These are phyloP conservation scores for Tursiops truncatus DNA, from an alignment of 2,113 vertebrate species.

Conservation along the genomic window DNA sequence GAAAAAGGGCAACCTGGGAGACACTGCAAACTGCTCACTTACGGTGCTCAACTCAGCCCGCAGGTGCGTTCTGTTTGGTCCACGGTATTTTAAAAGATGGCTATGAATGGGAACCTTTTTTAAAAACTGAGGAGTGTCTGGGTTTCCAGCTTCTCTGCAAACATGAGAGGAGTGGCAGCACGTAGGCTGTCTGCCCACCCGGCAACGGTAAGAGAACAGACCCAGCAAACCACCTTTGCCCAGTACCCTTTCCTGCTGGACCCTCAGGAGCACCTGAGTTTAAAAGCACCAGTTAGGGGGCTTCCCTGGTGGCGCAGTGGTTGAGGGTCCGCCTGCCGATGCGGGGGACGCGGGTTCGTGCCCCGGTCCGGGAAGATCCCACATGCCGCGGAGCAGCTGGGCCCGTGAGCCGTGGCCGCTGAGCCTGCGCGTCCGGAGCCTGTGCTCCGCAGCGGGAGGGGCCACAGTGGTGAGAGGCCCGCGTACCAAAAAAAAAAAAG, in stretches of 20 bases:
- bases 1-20: not conserved
- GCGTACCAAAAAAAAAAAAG: too few relatives aligned
- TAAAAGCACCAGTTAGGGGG: not conserved
- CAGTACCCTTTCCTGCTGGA: not conserved
- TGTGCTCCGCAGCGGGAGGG: too few relatives aligned
- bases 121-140: not conserved
- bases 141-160: not conserved
- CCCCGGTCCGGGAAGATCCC: too few relatives aligned
- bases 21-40: fast-evolving
- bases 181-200: fast-evolving
- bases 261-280: too few relatives aligned
- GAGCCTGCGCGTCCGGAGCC: too few relatives aligned
- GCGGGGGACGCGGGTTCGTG: too few relatives aligned
- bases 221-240: fast-evolving
- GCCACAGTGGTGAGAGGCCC: too few relatives aligned
- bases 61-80: not conserved
- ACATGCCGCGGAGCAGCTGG: too few relatives aligned
- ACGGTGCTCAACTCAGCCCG: fast-evolving
- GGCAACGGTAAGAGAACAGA: fast-evolving
- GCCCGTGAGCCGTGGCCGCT: too few relatives aligned
- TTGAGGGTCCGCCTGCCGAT: too few relatives aligned
- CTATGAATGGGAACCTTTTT: not conserved
- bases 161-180: fast-evolving
- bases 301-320: too few relatives aligned
- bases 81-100: not conserved